phyloP scores from a whole-genome alignment of 2,113 vertebrate genomes.

The Macroglossus sobrinus region DNA sequence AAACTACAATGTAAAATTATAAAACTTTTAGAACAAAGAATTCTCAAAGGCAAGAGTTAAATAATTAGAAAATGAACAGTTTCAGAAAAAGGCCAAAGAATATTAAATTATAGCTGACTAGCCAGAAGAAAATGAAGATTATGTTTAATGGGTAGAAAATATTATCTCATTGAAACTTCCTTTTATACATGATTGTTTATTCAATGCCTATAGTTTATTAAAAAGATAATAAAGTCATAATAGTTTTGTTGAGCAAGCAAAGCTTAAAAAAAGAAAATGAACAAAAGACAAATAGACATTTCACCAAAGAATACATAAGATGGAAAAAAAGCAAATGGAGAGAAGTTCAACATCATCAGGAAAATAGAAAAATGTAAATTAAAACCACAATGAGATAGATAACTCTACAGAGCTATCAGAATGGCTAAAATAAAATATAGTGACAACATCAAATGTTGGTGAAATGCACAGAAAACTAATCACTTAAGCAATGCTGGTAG shows the following conservation, averaged over 20 bases:
- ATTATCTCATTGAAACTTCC: neutral
- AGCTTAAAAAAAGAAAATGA: neutral
- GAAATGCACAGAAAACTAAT: neutral
- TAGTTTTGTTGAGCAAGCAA: neutral
- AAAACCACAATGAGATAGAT: neutral
- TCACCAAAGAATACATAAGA: neutral
- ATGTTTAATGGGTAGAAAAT: neutral
- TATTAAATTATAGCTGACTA: neutral
- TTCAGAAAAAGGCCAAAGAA: neutral
- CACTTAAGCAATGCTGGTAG: neutral
- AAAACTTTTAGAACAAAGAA: conserved; percentile 2
- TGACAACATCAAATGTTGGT: neutral
- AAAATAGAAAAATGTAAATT: neutral
- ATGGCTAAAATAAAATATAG: neutral
- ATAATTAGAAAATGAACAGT: neutral
- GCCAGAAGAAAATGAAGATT: neutral
- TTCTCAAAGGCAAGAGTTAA: neutral
- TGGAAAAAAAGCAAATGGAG: neutral
- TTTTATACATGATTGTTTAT: neutral
- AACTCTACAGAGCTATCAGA: neutral
- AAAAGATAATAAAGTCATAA: neutral
- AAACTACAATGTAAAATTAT: neutral
- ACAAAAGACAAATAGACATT: neutral
- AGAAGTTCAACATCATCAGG: neutral
- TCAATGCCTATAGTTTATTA: neutral